A percentile compares a stretch with the other conserved stretches of the same genome.
Conservation (phyloP, 2,797 vertebrate species). For the Sebastes aleutianus region DNA sequence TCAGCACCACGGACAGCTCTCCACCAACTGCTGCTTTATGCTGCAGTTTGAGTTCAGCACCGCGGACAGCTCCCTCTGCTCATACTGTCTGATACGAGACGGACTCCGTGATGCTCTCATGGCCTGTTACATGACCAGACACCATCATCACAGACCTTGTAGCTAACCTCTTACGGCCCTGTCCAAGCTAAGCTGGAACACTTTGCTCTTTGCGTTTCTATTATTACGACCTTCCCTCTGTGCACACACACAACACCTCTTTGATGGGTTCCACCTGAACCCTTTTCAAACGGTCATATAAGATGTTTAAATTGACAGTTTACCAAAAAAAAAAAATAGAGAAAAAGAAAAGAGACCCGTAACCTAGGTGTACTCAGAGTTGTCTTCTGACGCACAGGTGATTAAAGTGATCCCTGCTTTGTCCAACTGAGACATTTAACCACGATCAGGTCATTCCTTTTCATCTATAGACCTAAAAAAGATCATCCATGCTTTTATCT, state of each 20-base stretch:
- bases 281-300: neutral
- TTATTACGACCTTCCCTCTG: neutral
- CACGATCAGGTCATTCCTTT: neutral
- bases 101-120: neutral
- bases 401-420: neutral
- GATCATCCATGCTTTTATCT: neutral
- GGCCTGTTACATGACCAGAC: conserved; percentile 7
- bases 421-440: neutral
- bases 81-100: neutral
- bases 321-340: too few species aligned
- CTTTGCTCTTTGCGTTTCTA: neutral
- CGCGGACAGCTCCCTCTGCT: conserved; percentile 32
- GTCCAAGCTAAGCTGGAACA: neutral
- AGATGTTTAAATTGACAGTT: conserved; percentile 6
- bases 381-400: neutral
- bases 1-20: conserved; percentile 17
- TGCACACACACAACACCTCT: neutral
- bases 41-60: conserved; percentile 39
- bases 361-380: neutral
- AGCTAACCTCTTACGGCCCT: neutral
- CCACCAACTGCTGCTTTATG: neutral
- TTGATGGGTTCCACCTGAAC: neutral
- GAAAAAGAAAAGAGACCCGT: neutral
- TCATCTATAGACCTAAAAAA: neutral
- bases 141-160: neutral